Evolutionary conservation across 2,113 vertebrate genomes (phyloP).

Genomic region (Cyanoderma ruficeps): DNA sequence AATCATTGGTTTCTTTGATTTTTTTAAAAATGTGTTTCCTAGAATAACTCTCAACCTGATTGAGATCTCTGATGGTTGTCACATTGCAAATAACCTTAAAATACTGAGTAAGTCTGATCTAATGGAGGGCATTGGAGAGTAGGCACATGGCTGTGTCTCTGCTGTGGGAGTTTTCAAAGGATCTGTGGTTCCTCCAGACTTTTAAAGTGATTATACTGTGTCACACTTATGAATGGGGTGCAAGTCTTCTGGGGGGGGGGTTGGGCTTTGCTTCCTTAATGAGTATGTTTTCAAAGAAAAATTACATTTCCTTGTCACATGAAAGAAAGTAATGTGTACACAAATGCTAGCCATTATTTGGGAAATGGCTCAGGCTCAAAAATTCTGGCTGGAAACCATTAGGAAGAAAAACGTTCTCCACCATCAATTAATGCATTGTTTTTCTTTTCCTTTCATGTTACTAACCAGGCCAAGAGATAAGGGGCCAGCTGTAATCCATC

Average conservation of each 20-base stretch:
- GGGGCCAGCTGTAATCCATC: slow-evolving; percentile 60
- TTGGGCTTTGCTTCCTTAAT: slow-evolving; percentile 38
- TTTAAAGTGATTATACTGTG: slow-evolving; percentile 4
- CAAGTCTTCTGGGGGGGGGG: not conserved
- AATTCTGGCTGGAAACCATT: slow-evolving; percentile 66
- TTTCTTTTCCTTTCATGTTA: slow-evolving; percentile 66
- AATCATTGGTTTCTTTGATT: slow-evolving; percentile 2
- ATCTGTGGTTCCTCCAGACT: not conserved
- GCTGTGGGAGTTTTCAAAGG: slow-evolving; percentile 24
- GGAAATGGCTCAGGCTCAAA: slow-evolving; percentile 61
- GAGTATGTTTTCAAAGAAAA: slow-evolving; percentile 57
- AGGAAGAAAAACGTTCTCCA: slow-evolving; percentile 48
- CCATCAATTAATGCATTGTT: slow-evolving; percentile 67
- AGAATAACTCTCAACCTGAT: not conserved
- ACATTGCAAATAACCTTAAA: not conserved
- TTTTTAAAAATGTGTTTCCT: not conserved
- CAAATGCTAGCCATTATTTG: slow-evolving; percentile 60
- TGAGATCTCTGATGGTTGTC: not conserved
- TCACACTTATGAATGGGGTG: slow-evolving; percentile 39
- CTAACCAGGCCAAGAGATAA: slow-evolving; percentile 63
- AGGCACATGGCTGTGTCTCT: not conserved
- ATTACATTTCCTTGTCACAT: slow-evolving; percentile 60
- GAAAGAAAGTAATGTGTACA: slow-evolving; percentile 57
- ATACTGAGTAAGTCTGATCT: not conserved
- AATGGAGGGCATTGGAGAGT: not conserved